Conservation (phyloP, 2,888 invertebrate species). For the Mimas tiliae region DNA sequence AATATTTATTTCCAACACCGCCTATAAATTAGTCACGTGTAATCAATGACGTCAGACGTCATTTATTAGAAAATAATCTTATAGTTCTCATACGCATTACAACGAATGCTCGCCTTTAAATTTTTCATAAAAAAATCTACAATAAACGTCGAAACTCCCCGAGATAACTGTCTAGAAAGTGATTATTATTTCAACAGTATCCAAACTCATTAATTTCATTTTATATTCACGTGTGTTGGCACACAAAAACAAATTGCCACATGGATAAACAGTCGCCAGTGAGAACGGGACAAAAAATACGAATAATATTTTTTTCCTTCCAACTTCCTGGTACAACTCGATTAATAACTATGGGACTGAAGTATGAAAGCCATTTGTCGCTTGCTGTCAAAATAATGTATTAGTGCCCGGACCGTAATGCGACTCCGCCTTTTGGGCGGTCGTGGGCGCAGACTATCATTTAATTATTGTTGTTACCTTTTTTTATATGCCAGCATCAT, state of each 20-base stretch:
- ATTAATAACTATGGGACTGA: constrained; percentile 59
- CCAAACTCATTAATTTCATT: constrained; percentile 27
- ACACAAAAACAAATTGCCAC: constrained; percentile 50
- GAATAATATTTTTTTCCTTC: constrained; percentile 52
- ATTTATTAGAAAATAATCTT: background rate
- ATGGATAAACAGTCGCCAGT: constrained; percentile 54
- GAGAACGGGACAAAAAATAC: constrained; percentile 54
- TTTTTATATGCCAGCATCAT: background rate
- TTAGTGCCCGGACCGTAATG: constrained; percentile 66
- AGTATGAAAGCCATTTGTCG: constrained; percentile 76
- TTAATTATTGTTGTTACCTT: background rate
- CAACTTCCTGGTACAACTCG: constrained; percentile 61
- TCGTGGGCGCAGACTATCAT: constrained; percentile 9
- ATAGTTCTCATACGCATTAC: background rate
- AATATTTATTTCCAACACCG: too few species aligned
- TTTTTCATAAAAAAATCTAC: background rate
- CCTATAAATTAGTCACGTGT: background rate
- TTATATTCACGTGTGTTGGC: constrained; percentile 28
- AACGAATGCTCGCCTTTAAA: background rate
- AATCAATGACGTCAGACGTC: background rate
- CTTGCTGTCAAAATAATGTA: constrained; percentile 77
- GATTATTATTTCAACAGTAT: constrained; percentile 26
- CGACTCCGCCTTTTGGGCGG: constrained; percentile 74
- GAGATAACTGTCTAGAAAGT: constrained; percentile 15
- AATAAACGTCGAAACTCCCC: background rate